phyloP scores from a whole-genome alignment of 1,140 invertebrate genomes.

The Drosophila parvula region DNA sequence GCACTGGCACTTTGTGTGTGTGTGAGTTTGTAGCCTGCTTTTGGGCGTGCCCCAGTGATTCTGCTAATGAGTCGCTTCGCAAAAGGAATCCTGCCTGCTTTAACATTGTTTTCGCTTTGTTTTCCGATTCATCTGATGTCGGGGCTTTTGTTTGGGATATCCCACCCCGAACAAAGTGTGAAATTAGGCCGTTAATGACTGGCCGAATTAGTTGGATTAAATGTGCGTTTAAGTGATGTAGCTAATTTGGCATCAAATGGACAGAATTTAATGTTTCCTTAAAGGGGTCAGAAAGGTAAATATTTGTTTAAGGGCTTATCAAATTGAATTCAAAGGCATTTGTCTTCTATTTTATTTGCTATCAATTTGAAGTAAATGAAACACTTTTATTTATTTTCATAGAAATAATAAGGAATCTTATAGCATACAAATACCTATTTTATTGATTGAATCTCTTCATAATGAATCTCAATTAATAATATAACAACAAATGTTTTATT shows the following conservation, averaged over 20 bases:
- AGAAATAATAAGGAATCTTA: not conserved
- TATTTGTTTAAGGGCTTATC: not conserved
- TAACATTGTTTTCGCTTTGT: constrained; percentile 34
- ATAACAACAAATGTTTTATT: not conserved
- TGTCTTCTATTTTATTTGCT: no score
- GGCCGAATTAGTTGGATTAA: constrained; percentile 38
- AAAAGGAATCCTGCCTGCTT: constrained; percentile 34
- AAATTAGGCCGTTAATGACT: constrained; percentile 39
- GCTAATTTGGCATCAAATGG: constrained; percentile 6
- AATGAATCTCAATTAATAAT: not conserved
- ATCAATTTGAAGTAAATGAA: not conserved
- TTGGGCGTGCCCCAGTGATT: constrained; percentile 54
- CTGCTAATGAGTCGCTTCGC: constrained; percentile 48
- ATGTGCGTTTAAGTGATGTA: constrained; percentile 25
- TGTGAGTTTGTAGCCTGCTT: constrained; percentile 43
- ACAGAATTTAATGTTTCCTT: not conserved
- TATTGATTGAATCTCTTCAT: not conserved
- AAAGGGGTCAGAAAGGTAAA: not conserved
- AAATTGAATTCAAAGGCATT: not conserved
- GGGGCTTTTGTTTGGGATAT: constrained; percentile 27
- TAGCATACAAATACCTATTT: not conserved
- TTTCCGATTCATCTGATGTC: constrained; percentile 25
- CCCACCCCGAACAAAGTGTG: constrained; percentile 6
- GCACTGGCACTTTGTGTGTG: not conserved
- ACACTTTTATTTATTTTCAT: not conserved